phyloP scores from a whole-genome alignment of 2,797 vertebrate species.

The Hyperoplus immaculatus region DNA sequence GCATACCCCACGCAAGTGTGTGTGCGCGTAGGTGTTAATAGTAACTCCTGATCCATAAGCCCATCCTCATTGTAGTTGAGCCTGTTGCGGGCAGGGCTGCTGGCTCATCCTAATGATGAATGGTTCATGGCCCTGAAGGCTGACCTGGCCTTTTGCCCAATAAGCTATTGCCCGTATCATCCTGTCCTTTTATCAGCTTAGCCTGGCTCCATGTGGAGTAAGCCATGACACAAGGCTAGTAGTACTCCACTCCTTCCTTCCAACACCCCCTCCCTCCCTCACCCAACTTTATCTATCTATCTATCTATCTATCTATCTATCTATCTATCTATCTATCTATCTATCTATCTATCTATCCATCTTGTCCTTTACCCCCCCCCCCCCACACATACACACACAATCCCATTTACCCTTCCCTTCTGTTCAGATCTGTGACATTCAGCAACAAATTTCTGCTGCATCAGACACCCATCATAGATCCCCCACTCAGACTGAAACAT shows the following conservation, averaged over 20 bases:
- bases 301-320: constrained; percentile 15
- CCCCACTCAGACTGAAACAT: constrained; percentile 75
- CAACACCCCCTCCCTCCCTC: neutral
- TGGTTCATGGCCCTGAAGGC: constrained; percentile 72
- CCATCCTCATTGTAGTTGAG: constrained; percentile 67
- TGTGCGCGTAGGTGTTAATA: constrained; percentile 65
- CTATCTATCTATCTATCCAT: constrained; percentile 7
- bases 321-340: neutral
- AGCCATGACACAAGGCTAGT: constrained; percentile 63
- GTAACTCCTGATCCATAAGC: constrained; percentile 75
- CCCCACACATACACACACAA: neutral
- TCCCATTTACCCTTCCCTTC: constrained; percentile 47
- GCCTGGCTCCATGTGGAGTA: constrained; percentile 72
- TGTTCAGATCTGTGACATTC: constrained; percentile 81
- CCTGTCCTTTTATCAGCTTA: constrained; percentile 80
- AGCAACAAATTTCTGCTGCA: constrained; percentile 85
- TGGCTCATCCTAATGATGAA: constrained; percentile 78
- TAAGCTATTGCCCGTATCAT: constrained; percentile 77
- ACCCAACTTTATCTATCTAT: constrained; percentile 15
- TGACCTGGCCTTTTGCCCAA: constrained; percentile 76
- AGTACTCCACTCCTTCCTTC: constrained; percentile 57
- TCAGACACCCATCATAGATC: constrained; percentile 81
- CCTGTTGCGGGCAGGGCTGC: constrained; percentile 68
- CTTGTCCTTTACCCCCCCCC: constrained; percentile 40
- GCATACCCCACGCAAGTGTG: constrained; percentile 19